Evolutionary conservation across 1,140 invertebrate species (phyloP), one percentile per base, ranked within the genome.

Genomic region (Calosoma granatense): DNA sequence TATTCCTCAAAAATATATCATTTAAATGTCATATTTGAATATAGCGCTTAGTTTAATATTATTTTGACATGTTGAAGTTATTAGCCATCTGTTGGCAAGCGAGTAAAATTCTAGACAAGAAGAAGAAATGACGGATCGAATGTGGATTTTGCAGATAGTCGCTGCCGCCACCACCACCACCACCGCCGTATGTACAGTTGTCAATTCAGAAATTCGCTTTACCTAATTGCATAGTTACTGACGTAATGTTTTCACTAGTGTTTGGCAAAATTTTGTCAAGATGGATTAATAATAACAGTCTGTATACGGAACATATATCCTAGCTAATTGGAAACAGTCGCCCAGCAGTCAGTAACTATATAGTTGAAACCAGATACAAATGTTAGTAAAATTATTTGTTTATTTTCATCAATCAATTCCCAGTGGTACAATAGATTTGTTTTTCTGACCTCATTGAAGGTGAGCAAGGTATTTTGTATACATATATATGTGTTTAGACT

Each of bases 301-400:
- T 20, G 2, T 14, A 53, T 30, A 21, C n/a, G n/a, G n/a, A 4
- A 54, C 22, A 54, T 54, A 15, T 12, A 47, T 54, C 53, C 12
- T 54, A 54, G 53, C 53, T 26, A 54, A 30, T n/a, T 53, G 4
- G 51, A 53, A 14, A 53, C n/a, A n/a, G n/a, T n/a, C n/a, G n/a
- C 17, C 20, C 20, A 21, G 26, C 14, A 4, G 9, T 47, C 41
- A 53, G 23, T 58, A 57, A 26, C 52, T 41, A 59, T 61, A 60
- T 56, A 54, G n/a, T n/a, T n/a, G n/a, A n/a, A n/a, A 59, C 62
- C 59, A 57, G 12, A 22, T 62, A 60, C 62, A 59, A 68, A 70
- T 70, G 68, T 63, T 70, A 70, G 67, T 66, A 63, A 70, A 70
- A 70, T 70, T 67, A 65, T 63, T 65, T 65, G 67, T 69, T 67